A percentile compares a stretch with the other conserved stretches of the same genome.
phyloP scores from a whole-genome alignment of 30 jellyfish, hydroid and myxozoan species.

The Aurelia coerulea region DNA sequence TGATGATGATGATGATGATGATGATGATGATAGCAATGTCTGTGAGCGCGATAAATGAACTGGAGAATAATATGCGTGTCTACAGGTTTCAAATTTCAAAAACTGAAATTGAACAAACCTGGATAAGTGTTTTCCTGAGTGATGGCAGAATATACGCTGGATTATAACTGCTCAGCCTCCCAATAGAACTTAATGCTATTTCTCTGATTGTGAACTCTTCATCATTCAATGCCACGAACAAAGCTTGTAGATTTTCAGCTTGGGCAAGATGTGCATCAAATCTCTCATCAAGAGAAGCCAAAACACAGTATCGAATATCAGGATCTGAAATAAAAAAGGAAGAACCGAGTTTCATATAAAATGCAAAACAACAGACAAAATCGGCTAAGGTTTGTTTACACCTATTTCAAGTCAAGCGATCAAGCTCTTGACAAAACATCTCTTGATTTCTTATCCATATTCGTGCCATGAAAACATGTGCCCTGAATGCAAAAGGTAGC shows the following conservation, averaged over 20 bases:
- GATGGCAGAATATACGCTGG: constrained; percentile 98
- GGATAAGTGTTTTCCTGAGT: constrained; percentile 84
- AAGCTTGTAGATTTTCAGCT: constrained; percentile 94
- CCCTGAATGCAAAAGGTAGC: too few species aligned
- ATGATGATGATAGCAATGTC: too few species aligned
- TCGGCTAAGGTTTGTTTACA: too few species aligned
- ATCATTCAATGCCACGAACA: constrained; percentile 93
- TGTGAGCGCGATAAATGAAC: too few species aligned
- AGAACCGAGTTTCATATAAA: neutral
- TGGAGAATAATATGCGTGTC: too few species aligned
- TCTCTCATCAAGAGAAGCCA: constrained; percentile 85
- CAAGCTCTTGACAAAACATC: too few species aligned
- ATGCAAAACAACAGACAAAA: neutral
- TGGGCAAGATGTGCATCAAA: constrained; percentile 97
- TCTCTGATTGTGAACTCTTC: constrained; percentile 93
- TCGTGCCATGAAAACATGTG: too few species aligned
- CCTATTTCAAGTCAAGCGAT: too few species aligned
- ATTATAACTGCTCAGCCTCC: constrained; percentile 87
- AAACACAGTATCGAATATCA: constrained; percentile 89
- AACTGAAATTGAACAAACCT: constrained; percentile 27
- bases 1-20: neutral
- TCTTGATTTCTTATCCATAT: too few species aligned
- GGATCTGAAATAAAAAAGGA: constrained; percentile 65
- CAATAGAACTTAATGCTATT: constrained; percentile 88
- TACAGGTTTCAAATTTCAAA: too few species aligned